Evolutionary conservation across 2,113 vertebrate genomes (phyloP).

Genomic region (Amblyornis subalaris): DNA sequence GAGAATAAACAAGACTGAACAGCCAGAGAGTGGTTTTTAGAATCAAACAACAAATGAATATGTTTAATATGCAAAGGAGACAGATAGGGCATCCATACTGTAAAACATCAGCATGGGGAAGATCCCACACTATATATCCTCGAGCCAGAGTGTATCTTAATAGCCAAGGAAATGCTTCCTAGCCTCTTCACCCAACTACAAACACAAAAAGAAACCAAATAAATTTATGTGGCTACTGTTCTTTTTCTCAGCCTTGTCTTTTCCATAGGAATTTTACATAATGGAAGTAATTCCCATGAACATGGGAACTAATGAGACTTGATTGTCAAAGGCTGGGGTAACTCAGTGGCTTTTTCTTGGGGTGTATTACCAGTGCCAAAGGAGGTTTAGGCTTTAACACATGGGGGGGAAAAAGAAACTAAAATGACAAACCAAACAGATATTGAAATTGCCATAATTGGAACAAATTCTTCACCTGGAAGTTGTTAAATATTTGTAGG

Average conservation of each 20-base stretch:
- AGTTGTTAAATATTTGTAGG: background rate
- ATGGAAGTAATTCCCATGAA: background rate
- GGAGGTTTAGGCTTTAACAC: background rate
- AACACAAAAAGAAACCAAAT: background rate
- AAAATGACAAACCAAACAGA: background rate
- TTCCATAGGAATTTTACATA: background rate
- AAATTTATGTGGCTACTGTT: background rate
- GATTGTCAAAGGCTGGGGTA: background rate
- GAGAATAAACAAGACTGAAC: background rate
- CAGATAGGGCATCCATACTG: background rate
- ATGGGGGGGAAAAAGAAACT: accelerated
- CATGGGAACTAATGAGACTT: background rate
- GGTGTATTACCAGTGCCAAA: background rate
- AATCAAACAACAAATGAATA: background rate
- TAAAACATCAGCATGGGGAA: background rate
- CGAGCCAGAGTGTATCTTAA: background rate
- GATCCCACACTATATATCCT: background rate
- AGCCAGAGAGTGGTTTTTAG: background rate
- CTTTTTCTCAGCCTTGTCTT: background rate
- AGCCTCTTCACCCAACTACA: background rate
- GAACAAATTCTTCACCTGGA: background rate
- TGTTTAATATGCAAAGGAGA: background rate
- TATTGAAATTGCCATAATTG: background rate
- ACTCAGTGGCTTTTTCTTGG: background rate
- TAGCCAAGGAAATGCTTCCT: background rate